These are phyloP conservation scores for Brachylomia viminalis DNA, from an alignment of 2,888 invertebrate species.

Conservation along the genomic window DNA sequence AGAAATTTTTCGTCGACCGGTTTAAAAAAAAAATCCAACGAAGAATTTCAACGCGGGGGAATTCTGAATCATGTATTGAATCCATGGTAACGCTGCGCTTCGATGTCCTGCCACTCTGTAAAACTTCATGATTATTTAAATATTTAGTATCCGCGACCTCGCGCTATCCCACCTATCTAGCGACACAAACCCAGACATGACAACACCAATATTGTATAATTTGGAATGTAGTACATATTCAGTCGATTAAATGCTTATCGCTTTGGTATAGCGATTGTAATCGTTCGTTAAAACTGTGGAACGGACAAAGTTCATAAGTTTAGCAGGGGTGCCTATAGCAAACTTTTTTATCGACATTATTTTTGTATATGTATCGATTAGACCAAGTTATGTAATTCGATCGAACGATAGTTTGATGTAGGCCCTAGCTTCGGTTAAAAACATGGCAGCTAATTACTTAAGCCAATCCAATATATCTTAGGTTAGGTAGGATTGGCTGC, in stretches of 20 bases:
- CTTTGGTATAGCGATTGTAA: slow-evolving; percentile 34
- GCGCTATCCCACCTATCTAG: slow-evolving; percentile 62
- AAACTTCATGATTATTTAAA: slow-evolving; percentile 19
- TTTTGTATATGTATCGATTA: neutral
- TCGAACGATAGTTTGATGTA: neutral
- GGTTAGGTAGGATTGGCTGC: slow-evolving; percentile 5
- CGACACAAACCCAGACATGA: slow-evolving; percentile 63
- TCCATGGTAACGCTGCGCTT: too few relatives aligned
- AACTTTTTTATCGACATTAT: neutral
- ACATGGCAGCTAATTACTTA: neutral
- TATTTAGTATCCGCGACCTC: slow-evolving; percentile 52
- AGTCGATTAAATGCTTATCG: slow-evolving; percentile 58
- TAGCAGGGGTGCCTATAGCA: too few relatives aligned
- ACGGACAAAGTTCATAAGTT: neutral
- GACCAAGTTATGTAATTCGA: neutral
- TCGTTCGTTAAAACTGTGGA: slow-evolving; percentile 15
- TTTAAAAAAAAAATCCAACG: too few relatives aligned
- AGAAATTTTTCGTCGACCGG: too few relatives aligned
- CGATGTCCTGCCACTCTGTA: too few relatives aligned
- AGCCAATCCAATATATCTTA: slow-evolving; percentile 12
- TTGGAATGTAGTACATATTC: slow-evolving; percentile 67
- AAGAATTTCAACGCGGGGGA: too few relatives aligned
- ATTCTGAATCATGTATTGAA: too few relatives aligned
- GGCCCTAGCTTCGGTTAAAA: neutral
- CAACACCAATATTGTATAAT: slow-evolving; percentile 60